Percentiles rank a stretch among this genome's conserved stretches.
phyloP scores from a whole-genome alignment of 2,888 invertebrate genomes.

The Taphrorychus bicolor region DNA sequence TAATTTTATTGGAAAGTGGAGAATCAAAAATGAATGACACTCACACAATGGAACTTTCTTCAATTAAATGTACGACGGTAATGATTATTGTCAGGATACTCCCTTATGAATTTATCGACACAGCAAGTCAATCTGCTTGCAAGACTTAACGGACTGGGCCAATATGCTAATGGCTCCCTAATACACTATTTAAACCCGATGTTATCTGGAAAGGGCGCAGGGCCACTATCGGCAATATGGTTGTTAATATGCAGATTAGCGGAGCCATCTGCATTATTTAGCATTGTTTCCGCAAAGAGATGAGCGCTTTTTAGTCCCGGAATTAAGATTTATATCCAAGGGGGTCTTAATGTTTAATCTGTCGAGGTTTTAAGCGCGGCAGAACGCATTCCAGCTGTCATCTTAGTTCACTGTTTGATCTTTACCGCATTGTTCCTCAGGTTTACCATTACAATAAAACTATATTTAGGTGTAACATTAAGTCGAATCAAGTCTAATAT shows the following conservation, averaged over 20 bases:
- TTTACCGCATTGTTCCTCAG: neutral
- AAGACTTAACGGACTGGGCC: constrained; percentile 16
- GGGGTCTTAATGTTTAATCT: constrained; percentile 39
- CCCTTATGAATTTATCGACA: neutral
- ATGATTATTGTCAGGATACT: neutral
- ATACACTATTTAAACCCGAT: constrained; percentile 37
- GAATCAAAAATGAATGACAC: no score
- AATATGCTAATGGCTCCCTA: constrained; percentile 38
- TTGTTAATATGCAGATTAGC: constrained; percentile 39
- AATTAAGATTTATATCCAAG: constrained; percentile 36
- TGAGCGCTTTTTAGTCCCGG: constrained; percentile 34
- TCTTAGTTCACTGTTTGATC: no score
- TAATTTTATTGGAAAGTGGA: no score
- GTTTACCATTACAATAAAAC: no score
- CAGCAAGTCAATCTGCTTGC: constrained; percentile 36
- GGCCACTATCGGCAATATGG: constrained; percentile 34
- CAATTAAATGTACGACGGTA: no score
- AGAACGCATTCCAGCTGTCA: constrained; percentile 8
- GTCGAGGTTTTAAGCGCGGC: constrained; percentile 23
- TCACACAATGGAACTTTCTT: no score
- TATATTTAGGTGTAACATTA: no score
- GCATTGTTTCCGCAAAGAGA: constrained; percentile 38
- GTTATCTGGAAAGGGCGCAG: constrained; percentile 14
- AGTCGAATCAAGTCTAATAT: no score
- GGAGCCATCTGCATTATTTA: constrained; percentile 41